These are phyloP conservation scores for Volucella inanis DNA, from an alignment of 2,888 invertebrate genomes.

Conservation along the genomic window DNA sequence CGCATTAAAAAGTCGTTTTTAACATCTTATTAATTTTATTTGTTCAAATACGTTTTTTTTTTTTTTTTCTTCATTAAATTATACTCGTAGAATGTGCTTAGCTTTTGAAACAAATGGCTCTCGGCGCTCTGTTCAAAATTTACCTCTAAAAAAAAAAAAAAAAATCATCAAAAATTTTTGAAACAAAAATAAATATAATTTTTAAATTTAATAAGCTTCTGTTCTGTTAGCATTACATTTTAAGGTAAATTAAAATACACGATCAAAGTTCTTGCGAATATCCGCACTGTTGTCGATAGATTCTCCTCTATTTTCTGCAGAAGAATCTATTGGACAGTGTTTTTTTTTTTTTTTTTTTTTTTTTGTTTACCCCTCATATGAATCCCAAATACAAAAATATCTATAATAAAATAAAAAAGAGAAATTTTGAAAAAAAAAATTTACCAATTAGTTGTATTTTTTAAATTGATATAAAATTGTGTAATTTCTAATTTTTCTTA, in stretches of 20 bases:
- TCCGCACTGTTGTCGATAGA: conserved; percentile 41
- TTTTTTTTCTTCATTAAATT: conserved; percentile 20
- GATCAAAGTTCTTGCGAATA: conserved; percentile 71
- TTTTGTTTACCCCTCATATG: conserved; percentile 10
- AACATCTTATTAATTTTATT: conserved; percentile 28
- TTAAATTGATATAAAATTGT: conserved; percentile 48
- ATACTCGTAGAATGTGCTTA: conserved; percentile 67
- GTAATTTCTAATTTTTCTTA: conserved; percentile 70
- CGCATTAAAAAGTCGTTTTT: conserved; percentile 65
- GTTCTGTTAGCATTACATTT: conserved; percentile 63
- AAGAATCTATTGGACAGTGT: conserved; percentile 40
- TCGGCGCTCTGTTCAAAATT: conserved; percentile 62
- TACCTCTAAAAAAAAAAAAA: conserved; percentile 35
- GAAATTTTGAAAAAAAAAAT: not conserved
- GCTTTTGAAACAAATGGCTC: conserved; percentile 67
- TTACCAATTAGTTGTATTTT: conserved; percentile 62
- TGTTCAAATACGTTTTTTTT: conserved; percentile 34
- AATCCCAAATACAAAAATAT: conserved; percentile 20
- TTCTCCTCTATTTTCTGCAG: conserved; percentile 14
- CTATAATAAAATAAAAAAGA: not conserved
- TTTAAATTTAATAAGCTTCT: conserved; percentile 64
- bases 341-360: conserved; percentile 39
- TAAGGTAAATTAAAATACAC: conserved; percentile 48
- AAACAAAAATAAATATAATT: conserved; percentile 25
- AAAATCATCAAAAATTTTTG: conserved; percentile 21